These are phyloP conservation scores for Stigmatopora argus DNA, from an alignment of 2,113 vertebrate species.

Conservation along the genomic window DNA sequence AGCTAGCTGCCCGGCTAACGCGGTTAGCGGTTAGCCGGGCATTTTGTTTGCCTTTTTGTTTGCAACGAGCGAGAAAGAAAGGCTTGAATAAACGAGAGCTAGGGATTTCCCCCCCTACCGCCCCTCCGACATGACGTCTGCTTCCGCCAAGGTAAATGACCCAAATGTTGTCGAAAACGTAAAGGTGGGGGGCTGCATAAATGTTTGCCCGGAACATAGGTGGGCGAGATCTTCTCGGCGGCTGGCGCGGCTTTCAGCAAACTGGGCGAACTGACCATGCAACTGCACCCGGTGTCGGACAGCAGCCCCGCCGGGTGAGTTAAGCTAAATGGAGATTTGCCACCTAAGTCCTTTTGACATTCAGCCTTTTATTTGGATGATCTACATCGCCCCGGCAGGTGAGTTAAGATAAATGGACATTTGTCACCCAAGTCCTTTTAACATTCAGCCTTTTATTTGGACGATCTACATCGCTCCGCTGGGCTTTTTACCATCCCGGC, in stretches of 20 bases:
- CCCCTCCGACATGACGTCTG: conserved; percentile 64
- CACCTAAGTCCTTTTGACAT: too few species aligned
- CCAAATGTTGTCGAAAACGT: neutral
- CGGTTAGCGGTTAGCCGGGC: neutral
- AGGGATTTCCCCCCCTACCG: neutral
- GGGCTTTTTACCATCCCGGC: too few species aligned
- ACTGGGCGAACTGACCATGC: conserved; percentile 88
- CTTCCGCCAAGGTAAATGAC: conserved; percentile 69
- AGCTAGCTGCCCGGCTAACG: conserved; percentile 25
- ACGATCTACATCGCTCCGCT: too few species aligned
- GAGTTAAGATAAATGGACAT: conserved; percentile 23
- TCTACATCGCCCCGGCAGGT: conserved; percentile 62
- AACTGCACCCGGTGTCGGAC: conserved; percentile 87
- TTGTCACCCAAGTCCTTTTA: too few species aligned
- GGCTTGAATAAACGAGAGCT: neutral
- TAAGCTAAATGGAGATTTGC: too few species aligned
- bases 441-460: too few species aligned
- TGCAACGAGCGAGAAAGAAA: neutral
- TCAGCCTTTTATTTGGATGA: too few species aligned
- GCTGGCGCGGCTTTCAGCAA: conserved; percentile 89
- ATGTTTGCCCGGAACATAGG: conserved; percentile 54
- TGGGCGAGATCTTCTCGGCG: conserved; percentile 90
- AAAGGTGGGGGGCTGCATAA: neutral
- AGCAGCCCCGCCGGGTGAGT: conserved; percentile 86
- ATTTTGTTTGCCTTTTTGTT: neutral